Evolutionary conservation across 2,888 invertebrate species (phyloP), one percentile per base, ranked within the genome.

Genomic region (Polydrusus pterygomalis): DNA sequence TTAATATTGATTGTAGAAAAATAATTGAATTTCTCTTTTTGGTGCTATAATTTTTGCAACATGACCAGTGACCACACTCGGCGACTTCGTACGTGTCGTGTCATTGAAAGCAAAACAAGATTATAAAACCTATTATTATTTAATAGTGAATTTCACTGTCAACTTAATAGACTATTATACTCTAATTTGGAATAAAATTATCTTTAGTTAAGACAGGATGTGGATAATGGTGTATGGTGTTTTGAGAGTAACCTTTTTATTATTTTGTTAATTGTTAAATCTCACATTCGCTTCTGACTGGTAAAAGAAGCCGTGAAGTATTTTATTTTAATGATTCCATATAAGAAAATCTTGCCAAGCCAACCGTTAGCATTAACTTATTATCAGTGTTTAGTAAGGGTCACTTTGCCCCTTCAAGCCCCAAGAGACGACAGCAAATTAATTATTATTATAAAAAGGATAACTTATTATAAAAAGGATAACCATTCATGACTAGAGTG

Each of bases 111-210:
- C 58, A 60, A 60, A 60, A 60, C 58, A 60, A 65, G 38, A 67
- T 67, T n/a, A 67, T 51, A 67, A 54, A 20, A 51, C 67, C 67
- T 25, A 38, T 67, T 67, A 67, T 67, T 67, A 67, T 67, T 67
- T 67, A 67, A 67, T 67, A 40, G 38, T 54, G 40, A 67, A 67
- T 54, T 67, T 67, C 51, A 54, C 38, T 67, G 54, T 17, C 51
- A 38, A 67, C 54, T 54, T 54, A 67, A 40, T 20, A 38, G 54
- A 34, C 67, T 67, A 67, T 67, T 67, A 67, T 54, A 51, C 20
- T 51, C 38, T 40, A 67, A 67, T 67, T 67, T 67, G 54, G 67
- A 40, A 67, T 47, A 65, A 54, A 54, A 67, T 67, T 51, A 67
- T 34, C 38, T 67, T 67, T 34, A 15, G 34, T 18, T 9, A 40